phyloP scores from a whole-genome alignment of 2,797 vertebrate genomes.

The Sebastes itinus region DNA sequence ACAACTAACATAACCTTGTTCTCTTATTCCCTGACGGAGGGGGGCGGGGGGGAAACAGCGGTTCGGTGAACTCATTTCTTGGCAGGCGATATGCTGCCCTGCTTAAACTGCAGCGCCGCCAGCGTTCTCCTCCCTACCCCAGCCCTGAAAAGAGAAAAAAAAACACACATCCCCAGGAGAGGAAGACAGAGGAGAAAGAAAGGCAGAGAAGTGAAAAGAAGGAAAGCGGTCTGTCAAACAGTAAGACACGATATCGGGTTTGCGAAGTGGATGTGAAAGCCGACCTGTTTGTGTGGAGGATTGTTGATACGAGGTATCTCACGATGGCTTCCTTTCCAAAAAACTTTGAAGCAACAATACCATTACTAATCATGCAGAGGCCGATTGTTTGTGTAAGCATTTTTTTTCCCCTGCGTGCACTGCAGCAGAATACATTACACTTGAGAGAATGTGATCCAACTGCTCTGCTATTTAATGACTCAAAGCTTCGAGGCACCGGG shows the following conservation, averaged over 20 bases:
- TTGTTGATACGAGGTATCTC: conserved; percentile 52
- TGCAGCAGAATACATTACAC: conserved; percentile 25
- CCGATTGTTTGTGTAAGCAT: conserved; percentile 38
- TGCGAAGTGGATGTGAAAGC: conserved; percentile 26
- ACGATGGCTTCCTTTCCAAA: conserved; percentile 46
- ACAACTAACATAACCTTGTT: background rate
- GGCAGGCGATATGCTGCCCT: conserved; percentile 43
- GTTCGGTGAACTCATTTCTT: conserved; percentile 73
- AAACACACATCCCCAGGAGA: conserved; percentile 23
- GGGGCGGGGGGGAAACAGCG: conserved; percentile 23
- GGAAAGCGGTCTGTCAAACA: conserved; percentile 32
- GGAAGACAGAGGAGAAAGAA: conserved; percentile 11
- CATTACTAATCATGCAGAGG: conserved; percentile 45
- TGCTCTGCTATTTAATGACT: conserved; percentile 57
- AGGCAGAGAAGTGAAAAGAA: conserved; percentile 34
- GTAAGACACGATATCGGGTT: conserved; percentile 14
- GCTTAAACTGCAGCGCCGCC: conserved; percentile 37
- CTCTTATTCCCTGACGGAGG: background rate
- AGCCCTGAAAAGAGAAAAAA: conserved; percentile 25
- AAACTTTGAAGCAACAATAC: conserved; percentile 34
- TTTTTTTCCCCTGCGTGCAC: conserved; percentile 13
- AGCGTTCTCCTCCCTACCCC: conserved; percentile 40
- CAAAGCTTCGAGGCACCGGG: conserved; percentile 16
- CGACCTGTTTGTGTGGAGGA: conserved; percentile 18
- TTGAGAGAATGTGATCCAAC: conserved; percentile 43